phyloP scores from a whole-genome alignment of 2,797 vertebrate species.

The Lagocephalus sceleratus region DNA sequence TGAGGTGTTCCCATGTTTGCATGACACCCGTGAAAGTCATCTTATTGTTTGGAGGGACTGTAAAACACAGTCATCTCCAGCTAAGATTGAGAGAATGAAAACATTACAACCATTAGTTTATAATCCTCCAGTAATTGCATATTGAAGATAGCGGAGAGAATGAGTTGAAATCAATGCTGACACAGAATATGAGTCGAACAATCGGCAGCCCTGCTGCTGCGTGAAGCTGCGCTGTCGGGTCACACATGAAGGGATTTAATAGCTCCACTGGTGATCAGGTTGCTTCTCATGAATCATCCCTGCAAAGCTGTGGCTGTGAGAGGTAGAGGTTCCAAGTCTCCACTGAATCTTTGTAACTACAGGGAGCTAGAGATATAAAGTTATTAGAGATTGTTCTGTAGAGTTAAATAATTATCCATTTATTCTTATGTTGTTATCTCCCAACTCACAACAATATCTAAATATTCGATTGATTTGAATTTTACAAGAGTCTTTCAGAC shows the following conservation, averaged over 20 bases:
- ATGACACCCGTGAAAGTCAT: no score
- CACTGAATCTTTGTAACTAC: constrained; percentile 21
- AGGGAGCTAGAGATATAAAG: no score
- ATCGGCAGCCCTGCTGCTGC: constrained; percentile 39
- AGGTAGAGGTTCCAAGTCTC: no score
- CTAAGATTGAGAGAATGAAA: constrained; percentile 25
- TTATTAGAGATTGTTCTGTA: no score
- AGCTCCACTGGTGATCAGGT: constrained; percentile 68
- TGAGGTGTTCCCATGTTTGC: neutral
- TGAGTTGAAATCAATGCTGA: constrained; percentile 43
- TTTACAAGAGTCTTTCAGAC: no score
- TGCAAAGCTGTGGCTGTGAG: constrained; percentile 51
- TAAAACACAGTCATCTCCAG: neutral
- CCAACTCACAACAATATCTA: no score
- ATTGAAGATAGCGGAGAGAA: constrained; percentile 25
- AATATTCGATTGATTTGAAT: no score
- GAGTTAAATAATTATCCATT: no score
- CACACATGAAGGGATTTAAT: constrained; percentile 75
- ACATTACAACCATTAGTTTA: constrained; percentile 8
- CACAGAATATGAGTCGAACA: constrained; percentile 47
- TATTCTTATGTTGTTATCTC: no score
- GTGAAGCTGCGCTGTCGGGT: constrained; percentile 49
- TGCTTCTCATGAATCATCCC: constrained; percentile 66
- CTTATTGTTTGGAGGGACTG: no score
- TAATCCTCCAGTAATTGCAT: constrained; percentile 16